These are phyloP conservation scores for Carlito syrichta DNA, from an alignment of 2,113 vertebrate species.

Conservation along the genomic window DNA sequence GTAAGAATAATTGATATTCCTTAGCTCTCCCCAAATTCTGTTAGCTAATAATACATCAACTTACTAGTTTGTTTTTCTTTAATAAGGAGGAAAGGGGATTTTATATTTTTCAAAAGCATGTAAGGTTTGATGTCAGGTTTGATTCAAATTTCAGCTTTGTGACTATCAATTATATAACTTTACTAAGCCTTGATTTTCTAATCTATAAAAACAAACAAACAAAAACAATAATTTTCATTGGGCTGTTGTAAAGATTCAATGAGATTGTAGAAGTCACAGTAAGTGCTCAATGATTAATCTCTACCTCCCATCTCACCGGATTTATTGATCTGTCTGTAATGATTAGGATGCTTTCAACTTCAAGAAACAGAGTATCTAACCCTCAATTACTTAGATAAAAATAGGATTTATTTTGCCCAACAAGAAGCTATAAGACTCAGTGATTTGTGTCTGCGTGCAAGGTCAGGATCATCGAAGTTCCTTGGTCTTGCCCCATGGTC, in stretches of 20 bases:
- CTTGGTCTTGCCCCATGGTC: not conserved
- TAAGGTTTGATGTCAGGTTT: not conserved
- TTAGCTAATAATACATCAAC: constrained; percentile 8
- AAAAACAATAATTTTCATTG: not conserved
- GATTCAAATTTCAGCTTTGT: constrained; percentile 29
- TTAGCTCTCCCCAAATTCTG: constrained; percentile 11
- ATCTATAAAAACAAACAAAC: not conserved
- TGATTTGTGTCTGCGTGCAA: not conserved
- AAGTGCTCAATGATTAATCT: constrained; percentile 12
- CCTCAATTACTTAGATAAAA: not conserved
- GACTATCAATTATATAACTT: not conserved
- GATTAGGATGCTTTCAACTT: not conserved
- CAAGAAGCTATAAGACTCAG: not conserved
- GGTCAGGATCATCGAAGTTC: not conserved
- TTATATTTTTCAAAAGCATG: constrained; percentile 19
- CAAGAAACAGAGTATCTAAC: constrained; percentile 21
- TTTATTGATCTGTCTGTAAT: not conserved
- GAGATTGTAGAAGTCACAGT: not conserved
- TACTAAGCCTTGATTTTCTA: constrained; percentile 41
- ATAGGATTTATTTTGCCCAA: not conserved
- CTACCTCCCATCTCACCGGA: not conserved
- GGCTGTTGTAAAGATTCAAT: constrained; percentile 1
- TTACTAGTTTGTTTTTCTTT: not conserved
- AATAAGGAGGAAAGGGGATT: constrained; percentile 25
- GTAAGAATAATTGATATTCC: constrained; percentile 2